These are phyloP conservation scores for Erpornis zantholeuca DNA, from an alignment of 2,113 vertebrate genomes.

Conservation along the genomic window DNA sequence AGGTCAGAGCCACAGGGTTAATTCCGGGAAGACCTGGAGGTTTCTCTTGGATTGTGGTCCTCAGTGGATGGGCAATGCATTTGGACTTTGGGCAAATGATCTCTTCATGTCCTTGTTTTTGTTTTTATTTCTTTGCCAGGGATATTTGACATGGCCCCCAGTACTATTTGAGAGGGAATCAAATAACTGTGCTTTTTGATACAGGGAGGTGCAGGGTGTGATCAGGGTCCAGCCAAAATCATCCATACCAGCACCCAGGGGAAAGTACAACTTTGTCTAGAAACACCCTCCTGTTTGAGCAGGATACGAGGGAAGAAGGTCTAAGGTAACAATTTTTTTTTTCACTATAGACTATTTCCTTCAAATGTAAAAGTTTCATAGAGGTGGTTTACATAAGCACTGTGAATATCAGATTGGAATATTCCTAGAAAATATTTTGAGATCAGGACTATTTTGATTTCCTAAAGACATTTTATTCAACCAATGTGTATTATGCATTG, in stretches of 20 bases:
- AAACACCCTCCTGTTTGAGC: not conserved
- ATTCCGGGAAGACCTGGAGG: not conserved
- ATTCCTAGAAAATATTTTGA: not conserved
- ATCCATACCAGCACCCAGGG: not conserved
- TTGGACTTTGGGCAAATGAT: no score
- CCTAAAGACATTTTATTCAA: not conserved
- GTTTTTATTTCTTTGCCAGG: not conserved
- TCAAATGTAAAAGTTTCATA: not conserved
- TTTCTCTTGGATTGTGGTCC: not conserved
- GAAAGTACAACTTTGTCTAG: not conserved
- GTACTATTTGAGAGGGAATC: not conserved
- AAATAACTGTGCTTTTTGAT: not conserved
- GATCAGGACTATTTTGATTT: not conserved
- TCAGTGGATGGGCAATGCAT: no score
- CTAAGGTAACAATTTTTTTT: not conserved
- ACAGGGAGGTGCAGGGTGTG: not conserved
- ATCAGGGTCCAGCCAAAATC: not conserved
- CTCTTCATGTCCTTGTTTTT: not conserved
- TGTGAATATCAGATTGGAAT: not conserved
- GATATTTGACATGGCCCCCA: not conserved
- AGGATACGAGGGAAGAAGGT: fast-evolving
- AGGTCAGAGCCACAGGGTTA: not conserved
- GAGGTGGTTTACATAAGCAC: not conserved
- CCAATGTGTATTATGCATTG: not conserved
- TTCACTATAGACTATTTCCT: not conserved